phyloP scores from a whole-genome alignment of 2,797 vertebrate genomes.

The Denticeps clupeoides region DNA sequence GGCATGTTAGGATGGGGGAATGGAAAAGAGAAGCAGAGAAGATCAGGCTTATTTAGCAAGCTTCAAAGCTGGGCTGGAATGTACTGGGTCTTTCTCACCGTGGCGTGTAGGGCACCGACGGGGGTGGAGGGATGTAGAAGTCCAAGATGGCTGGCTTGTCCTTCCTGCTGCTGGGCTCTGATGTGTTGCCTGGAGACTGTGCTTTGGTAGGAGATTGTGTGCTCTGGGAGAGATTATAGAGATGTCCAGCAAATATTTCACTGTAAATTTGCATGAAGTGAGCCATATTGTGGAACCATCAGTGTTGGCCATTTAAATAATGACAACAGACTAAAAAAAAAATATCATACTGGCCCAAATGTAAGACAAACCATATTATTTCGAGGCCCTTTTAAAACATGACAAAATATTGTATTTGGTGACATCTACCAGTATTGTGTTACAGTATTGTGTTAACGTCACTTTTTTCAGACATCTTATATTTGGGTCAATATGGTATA shows the following conservation, averaged over 20 bases:
- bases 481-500: too few species aligned
- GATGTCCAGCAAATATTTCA: background rate
- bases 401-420: too few species aligned
- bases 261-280: background rate
- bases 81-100: conserved; percentile 52
- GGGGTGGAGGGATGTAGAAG: conserved; percentile 85
- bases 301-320: too few species aligned
- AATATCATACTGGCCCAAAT: too few species aligned
- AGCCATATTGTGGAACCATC: too few species aligned
- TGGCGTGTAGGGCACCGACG: conserved; percentile 76
- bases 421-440: too few species aligned
- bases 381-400: too few species aligned
- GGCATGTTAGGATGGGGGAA: conserved; percentile 16
- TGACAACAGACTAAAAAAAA: too few species aligned
- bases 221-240: conserved; percentile 54
- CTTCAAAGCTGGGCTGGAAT: background rate
- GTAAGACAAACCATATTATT: too few species aligned
- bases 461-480: too few species aligned
- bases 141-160: conserved; percentile 88
- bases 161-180: conserved; percentile 75
- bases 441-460: too few species aligned
- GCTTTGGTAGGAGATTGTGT: conserved; percentile 55
- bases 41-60: background rate
- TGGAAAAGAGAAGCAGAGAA: background rate
- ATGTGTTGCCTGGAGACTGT: conserved; percentile 66